phyloP scores from a whole-genome alignment of 1,140 invertebrate genomes.

The Anastrepha ludens region DNA sequence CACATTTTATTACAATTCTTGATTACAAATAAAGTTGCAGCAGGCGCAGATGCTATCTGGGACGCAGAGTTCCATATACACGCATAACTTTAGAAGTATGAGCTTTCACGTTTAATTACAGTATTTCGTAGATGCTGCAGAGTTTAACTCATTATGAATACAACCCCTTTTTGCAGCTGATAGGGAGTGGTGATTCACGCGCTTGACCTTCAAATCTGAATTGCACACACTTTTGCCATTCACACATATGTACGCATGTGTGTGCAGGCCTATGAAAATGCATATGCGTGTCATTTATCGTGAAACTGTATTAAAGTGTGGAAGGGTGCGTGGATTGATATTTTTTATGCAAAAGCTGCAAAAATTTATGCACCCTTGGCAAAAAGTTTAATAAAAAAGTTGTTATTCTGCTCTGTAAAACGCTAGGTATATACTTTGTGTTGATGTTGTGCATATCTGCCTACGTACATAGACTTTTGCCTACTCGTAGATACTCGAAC shows the following conservation, averaged over 20 bases:
- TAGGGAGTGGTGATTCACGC: slow-evolving; percentile 20
- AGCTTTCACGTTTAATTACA: slow-evolving; percentile 14
- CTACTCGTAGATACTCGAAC: background rate
- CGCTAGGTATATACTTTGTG: background rate
- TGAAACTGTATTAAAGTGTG: background rate
- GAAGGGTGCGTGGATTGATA: background rate
- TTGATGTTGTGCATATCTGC: background rate
- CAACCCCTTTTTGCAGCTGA: slow-evolving; percentile 14
- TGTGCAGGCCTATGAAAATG: background rate
- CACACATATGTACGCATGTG: background rate
- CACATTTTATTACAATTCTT: background rate
- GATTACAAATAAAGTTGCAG: background rate
- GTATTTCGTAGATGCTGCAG: slow-evolving; percentile 11
- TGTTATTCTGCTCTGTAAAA: background rate
- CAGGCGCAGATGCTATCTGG: background rate
- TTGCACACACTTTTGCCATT: slow-evolving; percentile 2
- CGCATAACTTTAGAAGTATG: background rate
- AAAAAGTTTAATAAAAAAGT: background rate
- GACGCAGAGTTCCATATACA: background rate
- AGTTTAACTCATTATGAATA: slow-evolving; percentile 1
- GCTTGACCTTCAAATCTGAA: slow-evolving; percentile 48
- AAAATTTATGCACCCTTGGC: slow-evolving; percentile 36
- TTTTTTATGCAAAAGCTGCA: background rate
- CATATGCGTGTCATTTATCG: background rate
- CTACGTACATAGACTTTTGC: background rate